Conservation (phyloP, 2,113 vertebrate genomes). For the Neodontobutis hainanensis region DNA sequence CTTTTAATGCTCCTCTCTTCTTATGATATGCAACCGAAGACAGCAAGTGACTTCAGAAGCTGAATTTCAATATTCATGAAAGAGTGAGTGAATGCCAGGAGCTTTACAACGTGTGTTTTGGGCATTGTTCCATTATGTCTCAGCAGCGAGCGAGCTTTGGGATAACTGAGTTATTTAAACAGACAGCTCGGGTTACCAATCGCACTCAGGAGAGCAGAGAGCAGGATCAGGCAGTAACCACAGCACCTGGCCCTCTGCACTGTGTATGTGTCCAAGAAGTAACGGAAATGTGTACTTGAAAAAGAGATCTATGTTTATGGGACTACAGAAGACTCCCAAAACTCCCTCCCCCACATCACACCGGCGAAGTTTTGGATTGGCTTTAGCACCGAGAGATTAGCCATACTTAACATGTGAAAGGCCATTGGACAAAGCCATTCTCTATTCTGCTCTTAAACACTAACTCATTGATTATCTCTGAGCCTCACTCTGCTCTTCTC, state of each 20-base stretch:
- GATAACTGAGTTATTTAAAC: constrained; percentile 72
- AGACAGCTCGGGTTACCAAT: constrained; percentile 73
- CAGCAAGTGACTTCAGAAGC: constrained; percentile 50
- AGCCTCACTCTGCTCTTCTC: neutral
- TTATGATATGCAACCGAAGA: constrained; percentile 26
- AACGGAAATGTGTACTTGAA: constrained; percentile 20
- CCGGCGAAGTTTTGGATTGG: constrained; percentile 43
- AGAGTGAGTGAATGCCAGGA: constrained; percentile 28
- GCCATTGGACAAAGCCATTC: constrained; percentile 45
- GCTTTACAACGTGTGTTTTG: constrained; percentile 48
- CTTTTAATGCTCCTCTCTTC: constrained; percentile 29
- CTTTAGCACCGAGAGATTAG: constrained; percentile 50
- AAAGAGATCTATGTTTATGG: constrained; percentile 39
- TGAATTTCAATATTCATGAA: constrained; percentile 32
- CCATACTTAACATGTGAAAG: constrained; percentile 59
- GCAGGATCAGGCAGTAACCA: constrained; percentile 65
- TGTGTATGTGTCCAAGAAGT: constrained; percentile 16
- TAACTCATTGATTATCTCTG: constrained; percentile 48
- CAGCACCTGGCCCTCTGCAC: constrained; percentile 60
- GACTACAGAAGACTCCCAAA: constrained; percentile 36
- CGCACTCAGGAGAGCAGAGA: constrained; percentile 72
- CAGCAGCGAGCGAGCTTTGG: constrained; percentile 57
- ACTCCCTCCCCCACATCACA: constrained; percentile 26
- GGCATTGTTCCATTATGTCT: constrained; percentile 50
- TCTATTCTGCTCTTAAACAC: too few species aligned